Evolutionary conservation across 2,888 invertebrate genomes (phyloP).

Genomic region (Rhagonycha lutea): DNA sequence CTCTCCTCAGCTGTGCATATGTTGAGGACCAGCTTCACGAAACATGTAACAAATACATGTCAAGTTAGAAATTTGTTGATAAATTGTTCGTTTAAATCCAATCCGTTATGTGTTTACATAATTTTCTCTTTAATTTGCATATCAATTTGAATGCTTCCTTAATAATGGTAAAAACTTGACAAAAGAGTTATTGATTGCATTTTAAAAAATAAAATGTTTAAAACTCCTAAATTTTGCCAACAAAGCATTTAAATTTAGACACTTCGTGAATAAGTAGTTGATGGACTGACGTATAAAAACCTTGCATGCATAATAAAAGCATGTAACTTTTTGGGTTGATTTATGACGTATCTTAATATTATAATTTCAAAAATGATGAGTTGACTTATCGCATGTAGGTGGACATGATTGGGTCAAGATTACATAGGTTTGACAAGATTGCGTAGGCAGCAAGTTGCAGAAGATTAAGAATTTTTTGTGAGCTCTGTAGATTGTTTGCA

Average conservation of each 20-base stretch:
- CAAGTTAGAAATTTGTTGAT: conserved; percentile 18
- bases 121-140: conserved; percentile 1
- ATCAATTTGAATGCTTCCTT: background rate
- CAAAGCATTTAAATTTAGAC: background rate
- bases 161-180: background rate
- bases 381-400: conserved; percentile 18
- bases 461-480: conserved; percentile 1
- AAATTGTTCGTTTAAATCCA: conserved; percentile 10
- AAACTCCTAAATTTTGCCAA: background rate
- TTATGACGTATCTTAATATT: conserved; percentile 24
- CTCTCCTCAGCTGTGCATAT: conserved; percentile 5
- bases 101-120: conserved; percentile 4
- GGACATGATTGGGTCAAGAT: conserved; percentile 29
- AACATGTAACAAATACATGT: conserved; percentile 22
- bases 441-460: conserved; percentile 15
- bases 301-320: background rate
- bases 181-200: background rate
- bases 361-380: conserved; percentile 25
- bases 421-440: conserved; percentile 23
- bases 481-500: conserved; percentile 1
- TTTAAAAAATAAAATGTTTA: background rate
- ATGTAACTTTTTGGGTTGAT: conserved; percentile 16
- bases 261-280: background rate
- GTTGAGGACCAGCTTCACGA: conserved; percentile 6
- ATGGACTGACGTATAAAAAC: background rate